Base-by-base conservation (phyloP, 1,140 invertebrate genomes). In the Drosophila lini region DNA sequence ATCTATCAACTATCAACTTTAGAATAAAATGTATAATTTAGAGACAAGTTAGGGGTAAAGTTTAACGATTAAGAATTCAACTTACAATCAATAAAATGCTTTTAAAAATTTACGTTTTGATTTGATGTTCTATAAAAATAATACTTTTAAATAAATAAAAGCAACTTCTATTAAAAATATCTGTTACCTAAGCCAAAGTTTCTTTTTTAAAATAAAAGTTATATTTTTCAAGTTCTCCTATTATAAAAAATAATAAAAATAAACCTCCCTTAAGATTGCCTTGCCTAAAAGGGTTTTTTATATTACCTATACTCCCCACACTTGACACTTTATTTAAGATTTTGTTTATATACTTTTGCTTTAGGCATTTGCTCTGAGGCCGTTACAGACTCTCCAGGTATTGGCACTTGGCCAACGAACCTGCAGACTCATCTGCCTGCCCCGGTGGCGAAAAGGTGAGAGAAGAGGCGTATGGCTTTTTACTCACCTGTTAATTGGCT, bases 401-500 rank as follows among this genome's bases (percentile, higher is more conserved):
- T 34, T 13, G 63, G 13, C 50, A 52, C 59, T 53, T 62, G 63
- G 63, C 1, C 64, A 65, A 53, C 47, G 61, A 65, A 69, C 45
- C 61, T 22, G 19, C 16, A 5, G 11, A 42, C n/a, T 1, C 44
- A 31, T 28, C 45, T 28, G 22, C 7, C 42, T 47, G 19, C 6
- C 22, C 44, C 6, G 22, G 13, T 47, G 45, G 22, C 45, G 8
- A 34, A 52, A 36, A 53, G 50, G 50, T 53, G 34, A 38, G 19
- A n/a, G 19, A 40, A 38, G 52, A 25, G 52, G 52, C 34, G 34
- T 55, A 4, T 25, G 7, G 34, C 16, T 32, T 67, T 31, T 53
- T 40, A 76, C 74, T 77, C 56, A 77, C 53, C 55, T 76, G 41
- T 45, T 59, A 41, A 48, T 53, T 64, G 40, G 48, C 57, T 62